Percentiles rank a stretch among this genome's conserved stretches.
These are phyloP conservation scores for Turdus rufiventris DNA, from an alignment of 2,113 vertebrate species.

Conservation along the genomic window DNA sequence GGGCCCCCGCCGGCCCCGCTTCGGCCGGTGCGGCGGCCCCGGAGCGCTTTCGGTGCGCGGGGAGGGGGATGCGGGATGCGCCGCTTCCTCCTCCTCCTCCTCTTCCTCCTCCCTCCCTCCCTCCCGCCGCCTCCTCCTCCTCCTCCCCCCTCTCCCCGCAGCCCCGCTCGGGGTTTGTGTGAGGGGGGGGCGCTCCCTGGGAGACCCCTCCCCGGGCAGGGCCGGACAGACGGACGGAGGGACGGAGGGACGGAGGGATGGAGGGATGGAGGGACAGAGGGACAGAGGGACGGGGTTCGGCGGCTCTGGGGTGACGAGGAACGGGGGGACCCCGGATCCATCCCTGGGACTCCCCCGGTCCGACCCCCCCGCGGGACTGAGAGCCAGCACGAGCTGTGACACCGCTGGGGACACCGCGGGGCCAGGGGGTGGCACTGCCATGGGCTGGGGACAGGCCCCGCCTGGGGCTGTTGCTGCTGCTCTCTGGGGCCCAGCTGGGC, in stretches of 20 bases:
- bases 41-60: no score
- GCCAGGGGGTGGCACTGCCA: neutral
- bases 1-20: no score
- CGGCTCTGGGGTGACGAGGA: neutral
- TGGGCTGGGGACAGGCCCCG: neutral
- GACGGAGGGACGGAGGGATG: no score
- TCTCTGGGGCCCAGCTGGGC: neutral
- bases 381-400: neutral
- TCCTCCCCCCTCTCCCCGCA: neutral
- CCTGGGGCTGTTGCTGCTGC: neutral
- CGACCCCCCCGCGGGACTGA: no score
- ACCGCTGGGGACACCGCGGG: neutral
- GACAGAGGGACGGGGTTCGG: neutral
- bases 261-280: neutral
- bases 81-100: no score
- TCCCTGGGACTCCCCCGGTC: neutral
- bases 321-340: neutral
- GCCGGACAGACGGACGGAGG: no score
- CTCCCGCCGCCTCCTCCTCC: neutral
- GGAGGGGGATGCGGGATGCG: no score
- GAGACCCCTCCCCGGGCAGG: neutral
- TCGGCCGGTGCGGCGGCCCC: no score
- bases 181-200: neutral
- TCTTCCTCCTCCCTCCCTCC: no score
- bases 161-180: neutral